Conservation (phyloP, 1,140 invertebrate species). For the Drosophila kanapiae region DNA sequence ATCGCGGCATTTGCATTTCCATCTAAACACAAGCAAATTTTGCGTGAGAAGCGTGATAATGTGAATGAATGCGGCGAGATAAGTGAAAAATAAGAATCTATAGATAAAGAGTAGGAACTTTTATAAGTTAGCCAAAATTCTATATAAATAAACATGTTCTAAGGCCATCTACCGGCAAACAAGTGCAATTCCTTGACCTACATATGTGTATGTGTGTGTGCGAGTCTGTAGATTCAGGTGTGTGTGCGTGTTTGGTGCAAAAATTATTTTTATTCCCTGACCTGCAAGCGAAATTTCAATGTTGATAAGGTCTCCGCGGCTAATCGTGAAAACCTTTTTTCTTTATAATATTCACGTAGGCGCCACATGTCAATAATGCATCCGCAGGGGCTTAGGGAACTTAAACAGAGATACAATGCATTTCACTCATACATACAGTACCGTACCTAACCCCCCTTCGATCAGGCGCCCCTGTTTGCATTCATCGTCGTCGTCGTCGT, state of each 20-base stretch:
- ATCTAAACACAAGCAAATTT: slow-evolving; percentile 19
- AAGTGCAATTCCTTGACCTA: slow-evolving; percentile 55
- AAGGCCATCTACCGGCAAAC: slow-evolving; percentile 50
- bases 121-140: slow-evolving; percentile 4
- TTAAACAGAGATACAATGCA: not conserved
- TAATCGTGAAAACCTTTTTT: slow-evolving; percentile 30
- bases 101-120: slow-evolving; percentile 17
- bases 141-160: slow-evolving; percentile 4
- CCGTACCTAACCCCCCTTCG: slow-evolving; percentile 6
- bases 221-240: not conserved
- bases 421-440: not conserved
- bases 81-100: slow-evolving; percentile 4
- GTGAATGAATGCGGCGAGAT: slow-evolving; percentile 29
- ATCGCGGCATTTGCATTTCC: slow-evolving; percentile 10
- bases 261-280: slow-evolving; percentile 47
- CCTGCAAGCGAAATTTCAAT: slow-evolving; percentile 42
- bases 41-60: slow-evolving; percentile 10
- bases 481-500: not conserved
- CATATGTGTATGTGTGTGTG: slow-evolving; percentile 9
- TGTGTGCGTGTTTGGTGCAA: slow-evolving; percentile 22
- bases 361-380: slow-evolving; percentile 47
- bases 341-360: slow-evolving; percentile 34
- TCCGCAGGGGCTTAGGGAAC: not conserved
- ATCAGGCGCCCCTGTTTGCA: slow-evolving; percentile 12
- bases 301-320: slow-evolving; percentile 31